Base-by-base conservation (phyloP, 2,113 vertebrate species). In the Pelvicachromis taeniatus region DNA sequence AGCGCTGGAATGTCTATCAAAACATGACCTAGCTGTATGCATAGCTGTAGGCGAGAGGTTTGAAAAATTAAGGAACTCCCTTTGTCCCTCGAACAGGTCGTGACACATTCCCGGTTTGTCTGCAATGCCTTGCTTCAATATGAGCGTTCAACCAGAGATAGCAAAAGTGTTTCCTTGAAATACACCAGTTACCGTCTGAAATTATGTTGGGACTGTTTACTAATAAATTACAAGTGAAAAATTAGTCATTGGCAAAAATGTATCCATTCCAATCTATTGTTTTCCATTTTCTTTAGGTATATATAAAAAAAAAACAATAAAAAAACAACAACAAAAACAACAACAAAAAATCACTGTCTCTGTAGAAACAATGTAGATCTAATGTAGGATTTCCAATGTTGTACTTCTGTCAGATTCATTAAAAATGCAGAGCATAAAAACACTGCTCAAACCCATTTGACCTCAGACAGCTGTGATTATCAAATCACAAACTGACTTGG, bases 1-100 rank as follows among this genome's bases (percentile, higher is more conserved):
- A 85, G 81, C 88, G 88, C 52, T 84, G 88, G 92, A 89, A 88
- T 92, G 85, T 89, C 92, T 94, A 91, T 93, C 93, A 92, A 92
- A 93, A 93, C 93, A 91, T 35, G 85, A 92, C 63, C 91, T 89
- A 92, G 2, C 59, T 38, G 59, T 65, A 65, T 1, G 4, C 84
- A 48, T 55, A 52, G 92, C 90, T 89, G 85, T 21, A 63, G 93
- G 90, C 87, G 2, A 88, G 81, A 92, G 80, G 81, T 84, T 84
- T 81, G 84, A 31, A 61, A 85, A 82, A 92, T 91, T 89, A 88
- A 26, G 45, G 77, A 78, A 29, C 87, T 84, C 52, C 87, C 33
- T 6, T 73, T 56, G 88, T 83, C 80, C 58, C 80, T 14, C 58
- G 6, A 52, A 52, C 91, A 94, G 91, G 92, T 89, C 68, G 80